Conservation (phyloP, 2,888 invertebrate genomes). For the Bursaphelenchus okinawaensis region DNA sequence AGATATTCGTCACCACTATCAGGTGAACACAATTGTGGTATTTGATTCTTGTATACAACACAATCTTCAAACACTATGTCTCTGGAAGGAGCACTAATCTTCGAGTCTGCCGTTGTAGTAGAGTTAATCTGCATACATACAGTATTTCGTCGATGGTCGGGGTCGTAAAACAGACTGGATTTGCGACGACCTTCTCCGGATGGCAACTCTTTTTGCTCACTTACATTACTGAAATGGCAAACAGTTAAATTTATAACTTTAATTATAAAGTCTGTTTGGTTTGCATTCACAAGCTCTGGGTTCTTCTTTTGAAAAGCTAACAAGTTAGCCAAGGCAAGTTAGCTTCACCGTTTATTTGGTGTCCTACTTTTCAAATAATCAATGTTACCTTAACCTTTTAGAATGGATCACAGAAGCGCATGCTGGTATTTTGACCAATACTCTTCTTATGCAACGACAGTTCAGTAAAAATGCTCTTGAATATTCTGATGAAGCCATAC, state of each 20-base stretch:
- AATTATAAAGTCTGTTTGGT: no score
- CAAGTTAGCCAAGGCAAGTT: no score
- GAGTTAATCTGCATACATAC: conserved; percentile 8
- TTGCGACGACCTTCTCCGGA: background rate
- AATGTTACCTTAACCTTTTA: conserved; percentile 13
- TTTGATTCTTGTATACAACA: background rate
- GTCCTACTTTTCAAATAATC: no score
- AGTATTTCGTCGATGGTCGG: conserved; percentile 3
- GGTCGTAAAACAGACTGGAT: conserved; percentile 13
- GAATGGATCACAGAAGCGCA: conserved; percentile 22
- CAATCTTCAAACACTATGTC: background rate
- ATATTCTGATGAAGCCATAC: conserved; percentile 53
- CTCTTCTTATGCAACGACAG: conserved; percentile 33
- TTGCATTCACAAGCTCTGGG: no score
- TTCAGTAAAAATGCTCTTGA: conserved; percentile 42
- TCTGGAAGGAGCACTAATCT: background rate
- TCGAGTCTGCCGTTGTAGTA: background rate
- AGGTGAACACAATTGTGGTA: background rate
- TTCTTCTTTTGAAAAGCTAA: no score
- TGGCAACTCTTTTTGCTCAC: background rate
- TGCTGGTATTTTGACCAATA: conserved; percentile 16
- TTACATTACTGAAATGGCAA: background rate
- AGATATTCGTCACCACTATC: background rate
- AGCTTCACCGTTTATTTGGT: no score
- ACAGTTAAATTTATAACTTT: background rate